Percentiles rank a stretch among this genome's conserved stretches.
Evolutionary conservation across 2,888 invertebrate genomes (phyloP).

Genomic region (Tenthredo distinguenda): DNA sequence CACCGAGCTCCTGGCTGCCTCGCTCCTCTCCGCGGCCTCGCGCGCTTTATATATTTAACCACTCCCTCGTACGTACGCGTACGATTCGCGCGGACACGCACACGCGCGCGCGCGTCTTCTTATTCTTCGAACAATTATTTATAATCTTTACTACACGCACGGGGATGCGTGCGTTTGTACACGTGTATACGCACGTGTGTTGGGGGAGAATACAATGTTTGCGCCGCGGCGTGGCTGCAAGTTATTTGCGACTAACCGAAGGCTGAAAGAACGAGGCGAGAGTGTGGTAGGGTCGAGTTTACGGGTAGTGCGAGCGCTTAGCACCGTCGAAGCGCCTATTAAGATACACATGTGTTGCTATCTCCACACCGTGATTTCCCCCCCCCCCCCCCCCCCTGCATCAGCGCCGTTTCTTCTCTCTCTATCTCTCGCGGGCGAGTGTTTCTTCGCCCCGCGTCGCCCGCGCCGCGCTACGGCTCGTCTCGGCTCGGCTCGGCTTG

Average conservation of each 20-base stretch:
- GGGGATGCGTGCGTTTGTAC: no score
- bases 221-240: background rate
- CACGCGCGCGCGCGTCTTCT: background rate
- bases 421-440: background rate
- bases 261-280: background rate
- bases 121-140: background rate
- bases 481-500: no score
- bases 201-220: background rate
- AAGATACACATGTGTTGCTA: conserved; percentile 3
- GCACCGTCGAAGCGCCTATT: background rate
- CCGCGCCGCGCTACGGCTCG: no score
- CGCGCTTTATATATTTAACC: background rate
- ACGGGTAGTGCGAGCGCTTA: conserved; percentile 14
- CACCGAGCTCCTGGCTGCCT: background rate
- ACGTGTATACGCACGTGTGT: no score
- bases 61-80: background rate
- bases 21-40: background rate
- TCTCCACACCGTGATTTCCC: background rate
- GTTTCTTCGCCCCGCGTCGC: no score
- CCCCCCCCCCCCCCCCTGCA: no score
- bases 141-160: background rate
- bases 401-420: background rate
- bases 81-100: background rate
- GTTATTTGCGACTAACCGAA: conserved; percentile 4
- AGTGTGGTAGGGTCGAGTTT: background rate